Base-by-base conservation (phyloP, 2,113 vertebrate species). In the Forbesichthys papilliferus region DNA sequence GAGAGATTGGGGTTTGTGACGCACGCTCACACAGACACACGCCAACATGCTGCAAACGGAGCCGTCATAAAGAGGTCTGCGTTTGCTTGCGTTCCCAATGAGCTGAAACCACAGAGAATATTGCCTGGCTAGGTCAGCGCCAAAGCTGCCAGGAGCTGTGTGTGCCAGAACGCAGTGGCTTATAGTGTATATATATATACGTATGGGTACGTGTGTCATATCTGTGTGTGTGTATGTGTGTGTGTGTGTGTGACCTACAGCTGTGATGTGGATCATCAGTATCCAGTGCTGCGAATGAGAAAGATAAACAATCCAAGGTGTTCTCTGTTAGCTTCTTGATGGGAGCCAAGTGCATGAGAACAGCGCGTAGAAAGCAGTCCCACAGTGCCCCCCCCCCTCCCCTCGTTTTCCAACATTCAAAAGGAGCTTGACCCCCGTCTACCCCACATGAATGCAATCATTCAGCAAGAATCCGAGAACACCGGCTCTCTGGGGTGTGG, bases 321-420 rank as follows among this genome's bases (percentile, higher is more conserved):
- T 48, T 86, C 78, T 78, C 63, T 42, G 75, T 75, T 71, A 57
- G 70, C 58, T 48, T 74, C 79, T 86, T 87, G 86, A 86, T 12
- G 36, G 49, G 59, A 70, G 80, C 82, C 81, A 86, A 86, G 73
- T 63, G 56, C 69, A 68, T 64, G 68, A 75, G 69, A 84, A 66
- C 11, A n/a, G 51, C 68, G 75, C 61, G 46, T 51, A 66, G 62
- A 73, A 68, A 73, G 53, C 7, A 11, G 36, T 73, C 72, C 72
- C 71, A 55, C 66, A 71, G 73, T 61, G 68, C 66, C 57, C 46
- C 65, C 75, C 75, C 69, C 73, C 66, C 66, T 66, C 63, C 60
- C 46, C 69, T 71, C 80, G 87, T 84, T 77, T 88, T 69, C 80
- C 61, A 72, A 68, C 71, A 81, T 84, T 88, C 78, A 86, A 71